Evolutionary conservation across 2,113 vertebrate genomes (phyloP).

Genomic region (Tauraco erythrolophus): DNA sequence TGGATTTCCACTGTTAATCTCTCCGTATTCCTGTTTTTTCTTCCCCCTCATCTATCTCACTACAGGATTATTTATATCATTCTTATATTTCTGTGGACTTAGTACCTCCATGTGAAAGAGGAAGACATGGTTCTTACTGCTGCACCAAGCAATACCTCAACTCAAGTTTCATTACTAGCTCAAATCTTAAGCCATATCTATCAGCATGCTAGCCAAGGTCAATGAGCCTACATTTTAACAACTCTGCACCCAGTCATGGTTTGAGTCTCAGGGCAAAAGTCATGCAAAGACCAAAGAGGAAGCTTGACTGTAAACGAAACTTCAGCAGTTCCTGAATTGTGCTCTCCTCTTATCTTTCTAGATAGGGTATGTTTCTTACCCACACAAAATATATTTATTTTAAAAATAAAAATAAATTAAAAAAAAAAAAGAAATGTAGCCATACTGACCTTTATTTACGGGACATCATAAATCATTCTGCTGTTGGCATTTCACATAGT

Average conservation of each 20-base stretch:
- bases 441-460: background rate
- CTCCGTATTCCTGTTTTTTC: background rate
- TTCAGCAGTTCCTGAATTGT: background rate
- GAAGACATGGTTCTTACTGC: background rate
- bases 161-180: background rate
- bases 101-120: background rate
- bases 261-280: background rate
- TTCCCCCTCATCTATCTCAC: background rate
- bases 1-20: background rate
- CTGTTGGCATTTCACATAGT: background rate
- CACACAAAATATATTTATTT: background rate
- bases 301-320: background rate
- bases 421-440: background rate
- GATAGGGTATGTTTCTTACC: background rate
- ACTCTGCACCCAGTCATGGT: background rate
- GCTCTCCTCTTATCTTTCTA: background rate
- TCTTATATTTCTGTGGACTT: background rate
- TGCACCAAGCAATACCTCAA: background rate
- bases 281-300: background rate
- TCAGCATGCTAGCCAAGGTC: background rate
- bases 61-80: background rate
- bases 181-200: background rate
- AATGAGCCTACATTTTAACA: background rate
- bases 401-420: background rate
- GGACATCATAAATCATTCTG: background rate